These are phyloP conservation scores for Eudyptes chrysolophus DNA, from an alignment of 2,113 vertebrate species.

Conservation along the genomic window DNA sequence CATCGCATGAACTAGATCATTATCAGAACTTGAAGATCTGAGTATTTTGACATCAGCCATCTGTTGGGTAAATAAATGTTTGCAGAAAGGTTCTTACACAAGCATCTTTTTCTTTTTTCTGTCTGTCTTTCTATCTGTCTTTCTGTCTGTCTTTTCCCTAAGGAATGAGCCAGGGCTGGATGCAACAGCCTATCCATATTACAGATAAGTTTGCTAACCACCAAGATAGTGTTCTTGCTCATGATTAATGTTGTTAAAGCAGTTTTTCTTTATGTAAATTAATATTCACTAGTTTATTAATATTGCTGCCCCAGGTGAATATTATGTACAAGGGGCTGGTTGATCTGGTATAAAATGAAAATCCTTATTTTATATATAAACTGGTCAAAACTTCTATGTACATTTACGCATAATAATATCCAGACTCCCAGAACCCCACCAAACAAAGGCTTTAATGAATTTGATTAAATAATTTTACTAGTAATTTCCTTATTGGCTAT, in stretches of 20 bases:
- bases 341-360: not conserved
- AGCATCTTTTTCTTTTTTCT: not conserved
- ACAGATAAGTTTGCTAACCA: not conserved
- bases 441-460: not conserved
- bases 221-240: not conserved
- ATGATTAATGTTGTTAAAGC: not conserved
- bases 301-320: not conserved
- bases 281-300: not conserved
- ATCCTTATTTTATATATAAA: accelerated
- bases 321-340: not conserved
- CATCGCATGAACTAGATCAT: not conserved
- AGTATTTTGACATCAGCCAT: not conserved
- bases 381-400: not conserved
- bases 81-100: not conserved
- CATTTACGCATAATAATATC: not conserved
- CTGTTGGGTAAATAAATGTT: not conserved
- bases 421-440: not conserved
- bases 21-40: not conserved
- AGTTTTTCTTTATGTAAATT: not conserved
- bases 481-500: not conserved
- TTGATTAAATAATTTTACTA: not conserved
- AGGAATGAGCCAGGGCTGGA: not conserved
- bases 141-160: too few relatives aligned
- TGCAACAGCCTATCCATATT: not conserved
- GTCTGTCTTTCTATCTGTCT: not conserved